Conservation (phyloP, 2,888 invertebrate genomes). For the Congeria kusceri region DNA sequence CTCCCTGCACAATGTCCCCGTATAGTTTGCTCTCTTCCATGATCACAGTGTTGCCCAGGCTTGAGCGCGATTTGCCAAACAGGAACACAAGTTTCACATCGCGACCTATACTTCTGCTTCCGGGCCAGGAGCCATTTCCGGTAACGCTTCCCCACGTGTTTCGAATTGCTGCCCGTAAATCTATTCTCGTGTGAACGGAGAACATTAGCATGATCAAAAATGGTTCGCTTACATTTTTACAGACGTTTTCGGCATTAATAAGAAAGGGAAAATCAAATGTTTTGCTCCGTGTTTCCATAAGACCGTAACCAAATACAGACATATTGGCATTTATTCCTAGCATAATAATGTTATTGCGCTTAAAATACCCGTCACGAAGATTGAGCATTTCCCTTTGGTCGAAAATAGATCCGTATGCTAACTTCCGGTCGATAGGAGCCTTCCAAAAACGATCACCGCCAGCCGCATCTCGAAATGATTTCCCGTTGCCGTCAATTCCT, state of each 20-base stretch:
- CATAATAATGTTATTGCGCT: background rate
- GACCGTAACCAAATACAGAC: constrained; percentile 26
- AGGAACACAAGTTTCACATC: constrained; percentile 67
- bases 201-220: constrained; percentile 69
- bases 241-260: constrained; percentile 34
- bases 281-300: constrained; percentile 39
- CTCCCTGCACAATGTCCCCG: constrained; percentile 66
- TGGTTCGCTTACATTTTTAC: constrained; percentile 32
- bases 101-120: constrained; percentile 24
- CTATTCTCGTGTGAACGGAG: constrained; percentile 64
- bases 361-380: no score
- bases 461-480: no score
- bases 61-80: constrained; percentile 53
- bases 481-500: no score
- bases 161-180: constrained; percentile 66
- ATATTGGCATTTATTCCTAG: constrained; percentile 18
- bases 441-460: no score
- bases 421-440: no score
- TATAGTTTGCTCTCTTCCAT: constrained; percentile 52
- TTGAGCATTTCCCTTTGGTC: no score
- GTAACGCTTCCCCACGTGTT: constrained; percentile 72
- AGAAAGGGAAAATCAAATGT: constrained; percentile 47
- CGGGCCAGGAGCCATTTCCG: constrained; percentile 65
- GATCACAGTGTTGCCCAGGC: constrained; percentile 38
- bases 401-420: no score